Percentiles rank a stretch among this genome's conserved stretches.
Evolutionary conservation across 2,888 invertebrate species (phyloP).

Genomic region (Tetropium fuscum): DNA sequence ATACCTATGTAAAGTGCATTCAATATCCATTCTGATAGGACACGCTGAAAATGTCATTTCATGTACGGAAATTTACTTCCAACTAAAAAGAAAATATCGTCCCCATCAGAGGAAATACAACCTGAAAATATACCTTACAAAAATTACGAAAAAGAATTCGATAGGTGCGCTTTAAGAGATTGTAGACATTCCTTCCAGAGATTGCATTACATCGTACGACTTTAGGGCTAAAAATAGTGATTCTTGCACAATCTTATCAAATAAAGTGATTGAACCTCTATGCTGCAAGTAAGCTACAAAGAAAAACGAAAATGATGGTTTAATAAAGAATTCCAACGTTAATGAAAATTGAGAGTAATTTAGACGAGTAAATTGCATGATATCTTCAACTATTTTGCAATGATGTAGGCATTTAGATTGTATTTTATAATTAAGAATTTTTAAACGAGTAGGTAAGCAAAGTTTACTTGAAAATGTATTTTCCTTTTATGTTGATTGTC

Average conservation of each 20-base stretch:
- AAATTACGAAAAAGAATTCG: constrained; percentile 28
- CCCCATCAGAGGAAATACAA: constrained; percentile 4
- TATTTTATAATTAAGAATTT: too few species aligned
- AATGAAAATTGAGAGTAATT: not conserved
- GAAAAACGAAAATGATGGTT: constrained; percentile 15
- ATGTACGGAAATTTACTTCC: not conserved
- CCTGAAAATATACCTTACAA: constrained; percentile 5
- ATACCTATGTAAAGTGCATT: too few species aligned
- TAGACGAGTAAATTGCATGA: too few species aligned
- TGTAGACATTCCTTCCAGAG: constrained; percentile 50
- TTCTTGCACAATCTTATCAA: constrained; percentile 33
- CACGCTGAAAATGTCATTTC: too few species aligned
- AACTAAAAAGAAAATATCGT: not conserved
- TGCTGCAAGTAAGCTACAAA: not conserved
- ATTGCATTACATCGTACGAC: constrained; percentile 52
- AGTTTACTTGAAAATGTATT: too few species aligned
- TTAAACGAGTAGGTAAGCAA: too few species aligned
- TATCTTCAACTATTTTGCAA: too few species aligned
- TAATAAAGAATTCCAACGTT: constrained; percentile 4
- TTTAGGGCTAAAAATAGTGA: constrained; percentile 39
- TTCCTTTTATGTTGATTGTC: too few species aligned
- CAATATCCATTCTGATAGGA: too few species aligned
- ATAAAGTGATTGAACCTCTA: constrained; percentile 31
- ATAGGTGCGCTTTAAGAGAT: constrained; percentile 46
- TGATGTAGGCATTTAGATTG: too few species aligned